Percentiles rank a stretch among this genome's conserved stretches.
Conservation (phyloP, 2,888 invertebrate species). For the Sylvicola fuscatus region DNA sequence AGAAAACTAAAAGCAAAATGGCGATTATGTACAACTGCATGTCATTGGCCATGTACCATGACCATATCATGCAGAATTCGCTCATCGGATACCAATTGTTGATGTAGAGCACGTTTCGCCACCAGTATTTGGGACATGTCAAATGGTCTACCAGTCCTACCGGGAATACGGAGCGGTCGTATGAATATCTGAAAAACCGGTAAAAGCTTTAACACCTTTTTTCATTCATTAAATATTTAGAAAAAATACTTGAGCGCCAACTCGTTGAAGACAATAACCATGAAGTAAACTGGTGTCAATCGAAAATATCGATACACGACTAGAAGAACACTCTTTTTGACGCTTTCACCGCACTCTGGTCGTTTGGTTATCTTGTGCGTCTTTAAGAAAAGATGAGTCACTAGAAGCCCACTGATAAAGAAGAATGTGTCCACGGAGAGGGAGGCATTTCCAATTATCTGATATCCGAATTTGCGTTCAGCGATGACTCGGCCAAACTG, state of each 20-base stretch:
- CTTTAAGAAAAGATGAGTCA: slow-evolving; percentile 48
- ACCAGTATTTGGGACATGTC: slow-evolving; percentile 61
- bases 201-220: not conserved
- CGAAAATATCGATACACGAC: slow-evolving; percentile 45
- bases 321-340: slow-evolving; percentile 28
- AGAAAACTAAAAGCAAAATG: slow-evolving; percentile 39
- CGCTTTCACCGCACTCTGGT: slow-evolving; percentile 10
- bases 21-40: slow-evolving; percentile 58
- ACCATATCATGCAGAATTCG: slow-evolving; percentile 67
- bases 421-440: slow-evolving; percentile 77
- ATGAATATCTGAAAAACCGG: slow-evolving; percentile 31
- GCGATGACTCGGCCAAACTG: slow-evolving; percentile 50
- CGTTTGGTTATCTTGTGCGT: slow-evolving; percentile 21
- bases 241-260: slow-evolving; percentile 30
- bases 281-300: slow-evolving; percentile 62
- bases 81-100: slow-evolving; percentile 57
- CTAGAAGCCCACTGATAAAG: slow-evolving; percentile 50
- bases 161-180: slow-evolving; percentile 51
- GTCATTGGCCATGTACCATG: slow-evolving; percentile 66
- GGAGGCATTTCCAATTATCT: slow-evolving; percentile 66
- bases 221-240: not conserved
- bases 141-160: slow-evolving; percentile 46
- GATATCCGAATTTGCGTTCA: slow-evolving; percentile 57
- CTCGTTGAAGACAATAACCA: slow-evolving; percentile 55
- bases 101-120: slow-evolving; percentile 65